Percentiles rank a stretch among this genome's conserved stretches.
Conservation (phyloP, 2,113 vertebrate genomes). For the Leptobrachium ailaonicum region DNA sequence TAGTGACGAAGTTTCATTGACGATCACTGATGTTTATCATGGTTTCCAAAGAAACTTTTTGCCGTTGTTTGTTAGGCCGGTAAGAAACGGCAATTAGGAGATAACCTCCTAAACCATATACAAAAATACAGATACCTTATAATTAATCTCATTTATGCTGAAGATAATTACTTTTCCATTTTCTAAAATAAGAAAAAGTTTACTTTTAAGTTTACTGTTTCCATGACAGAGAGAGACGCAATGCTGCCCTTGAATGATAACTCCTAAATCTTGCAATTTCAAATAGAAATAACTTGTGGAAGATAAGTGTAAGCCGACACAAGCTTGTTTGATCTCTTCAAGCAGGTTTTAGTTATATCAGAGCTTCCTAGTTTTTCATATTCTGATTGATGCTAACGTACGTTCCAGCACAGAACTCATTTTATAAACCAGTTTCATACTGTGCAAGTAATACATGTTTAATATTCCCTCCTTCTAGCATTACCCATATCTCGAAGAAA, state of each 20-base stretch:
- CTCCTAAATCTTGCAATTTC: neutral
- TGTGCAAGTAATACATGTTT: conserved; percentile 29
- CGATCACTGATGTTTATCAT: too few relatives aligned
- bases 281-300: neutral
- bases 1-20: too few relatives aligned
- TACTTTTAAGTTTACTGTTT: too few relatives aligned
- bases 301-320: neutral
- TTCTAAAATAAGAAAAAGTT: too few relatives aligned
- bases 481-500: neutral
- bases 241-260: neutral
- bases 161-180: too few relatives aligned
- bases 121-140: too few relatives aligned
- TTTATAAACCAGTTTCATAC: neutral
- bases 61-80: too few relatives aligned
- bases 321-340: conserved; percentile 11
- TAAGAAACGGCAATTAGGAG: too few relatives aligned
- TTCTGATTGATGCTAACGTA: conserved; percentile 18
- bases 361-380: neutral
- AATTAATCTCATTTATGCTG: too few relatives aligned
- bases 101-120: too few relatives aligned
- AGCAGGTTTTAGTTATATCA: conserved; percentile 26
- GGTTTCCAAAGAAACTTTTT: too few relatives aligned
- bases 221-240: neutral
- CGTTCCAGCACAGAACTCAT: neutral
- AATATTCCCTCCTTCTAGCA: neutral